Conservation (phyloP, 2,888 invertebrate genomes). For the Syrista parreyssii region DNA sequence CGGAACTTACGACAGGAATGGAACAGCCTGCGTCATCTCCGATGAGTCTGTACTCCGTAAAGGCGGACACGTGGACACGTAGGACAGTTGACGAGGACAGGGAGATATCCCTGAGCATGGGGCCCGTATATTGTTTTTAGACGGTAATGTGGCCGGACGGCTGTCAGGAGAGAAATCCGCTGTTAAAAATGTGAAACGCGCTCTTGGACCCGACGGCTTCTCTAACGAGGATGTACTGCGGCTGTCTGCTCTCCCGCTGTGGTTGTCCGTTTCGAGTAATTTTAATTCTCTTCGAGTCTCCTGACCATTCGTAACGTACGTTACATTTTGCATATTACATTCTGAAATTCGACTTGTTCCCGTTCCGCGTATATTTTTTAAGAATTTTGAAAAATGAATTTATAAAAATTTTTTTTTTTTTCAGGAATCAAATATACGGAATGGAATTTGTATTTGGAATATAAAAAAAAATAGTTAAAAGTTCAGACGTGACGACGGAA, state of each 20-base stretch:
- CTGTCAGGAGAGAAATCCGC: constrained; percentile 35
- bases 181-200: constrained; percentile 33
- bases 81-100: constrained; percentile 21
- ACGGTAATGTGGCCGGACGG: constrained; percentile 33
- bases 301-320: too few species aligned
- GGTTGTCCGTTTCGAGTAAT: constrained; percentile 27
- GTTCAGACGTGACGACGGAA: too few species aligned
- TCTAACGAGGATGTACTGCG: constrained; percentile 33
- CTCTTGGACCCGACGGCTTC: constrained; percentile 23
- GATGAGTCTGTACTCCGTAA: constrained; percentile 13
- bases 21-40: constrained; percentile 24
- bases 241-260: constrained; percentile 25
- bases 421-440: too few species aligned
- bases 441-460: too few species aligned
- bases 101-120: neutral
- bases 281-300: constrained; percentile 25
- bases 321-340: too few species aligned
- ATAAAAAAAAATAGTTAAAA: too few species aligned
- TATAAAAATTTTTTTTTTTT: too few species aligned
- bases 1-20: constrained; percentile 20
- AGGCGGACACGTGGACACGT: constrained; percentile 18
- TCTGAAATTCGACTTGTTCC: too few species aligned
- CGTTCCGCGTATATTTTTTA: too few species aligned
- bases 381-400: too few species aligned
- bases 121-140: constrained; percentile 30